These are phyloP conservation scores for Sclerodermus sp. DNA, from an alignment of 2,888 invertebrate species.

Conservation along the genomic window DNA sequence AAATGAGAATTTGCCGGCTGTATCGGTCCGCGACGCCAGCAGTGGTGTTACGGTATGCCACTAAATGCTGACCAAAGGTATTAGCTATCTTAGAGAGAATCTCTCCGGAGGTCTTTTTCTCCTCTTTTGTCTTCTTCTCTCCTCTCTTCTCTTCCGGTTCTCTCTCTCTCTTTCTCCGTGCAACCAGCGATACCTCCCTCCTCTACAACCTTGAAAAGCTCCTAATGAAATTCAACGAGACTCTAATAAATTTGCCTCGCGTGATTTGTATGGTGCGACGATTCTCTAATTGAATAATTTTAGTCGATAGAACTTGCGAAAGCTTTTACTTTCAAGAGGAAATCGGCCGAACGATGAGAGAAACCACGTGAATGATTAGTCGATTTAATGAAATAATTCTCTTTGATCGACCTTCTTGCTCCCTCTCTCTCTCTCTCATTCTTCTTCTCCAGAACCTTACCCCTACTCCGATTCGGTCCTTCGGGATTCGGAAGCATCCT, in stretches of 20 bases:
- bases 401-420: constrained; percentile 55
- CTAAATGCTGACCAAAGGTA: constrained; percentile 40
- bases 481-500: constrained; percentile 27
- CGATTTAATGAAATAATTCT: constrained; percentile 54
- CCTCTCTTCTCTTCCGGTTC: constrained; percentile 6
- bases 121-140: constrained; percentile 10
- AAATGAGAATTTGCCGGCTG: constrained; percentile 38
- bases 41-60: constrained; percentile 27
- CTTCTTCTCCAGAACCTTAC: constrained; percentile 32
- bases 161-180: constrained; percentile 9
- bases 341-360: neutral
- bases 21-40: constrained; percentile 23
- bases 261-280: too few species aligned
- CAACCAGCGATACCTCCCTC: too few species aligned
- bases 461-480: constrained; percentile 27
- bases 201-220: too few species aligned
- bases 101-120: constrained; percentile 4
- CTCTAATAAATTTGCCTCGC: too few species aligned
- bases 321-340: constrained; percentile 11
- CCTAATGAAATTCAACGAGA: too few species aligned
- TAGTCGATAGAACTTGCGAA: neutral
- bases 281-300: neutral
- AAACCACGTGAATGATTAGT: constrained; percentile 47
- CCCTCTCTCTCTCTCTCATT: too few species aligned
- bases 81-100: constrained; percentile 33